Conservation (phyloP, 2,888 invertebrate species). For the Stictocephala bisonia region DNA sequence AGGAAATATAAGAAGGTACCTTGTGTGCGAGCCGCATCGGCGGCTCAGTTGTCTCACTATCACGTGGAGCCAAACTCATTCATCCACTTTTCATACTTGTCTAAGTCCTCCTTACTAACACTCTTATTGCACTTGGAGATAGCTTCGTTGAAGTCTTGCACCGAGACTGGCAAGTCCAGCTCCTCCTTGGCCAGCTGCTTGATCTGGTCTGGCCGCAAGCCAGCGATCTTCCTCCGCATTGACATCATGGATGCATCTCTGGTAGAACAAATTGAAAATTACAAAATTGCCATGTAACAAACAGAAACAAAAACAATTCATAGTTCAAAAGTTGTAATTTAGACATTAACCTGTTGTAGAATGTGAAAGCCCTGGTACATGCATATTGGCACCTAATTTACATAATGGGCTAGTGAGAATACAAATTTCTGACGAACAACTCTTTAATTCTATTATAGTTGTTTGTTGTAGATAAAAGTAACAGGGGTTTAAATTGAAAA, state of each 20-base stretch:
- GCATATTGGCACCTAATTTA: too few species aligned
- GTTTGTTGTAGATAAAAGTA: too few species aligned
- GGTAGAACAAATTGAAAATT: constrained; percentile 45
- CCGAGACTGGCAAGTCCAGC: constrained; percentile 92
- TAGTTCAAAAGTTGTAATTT: too few species aligned
- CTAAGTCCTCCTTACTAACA: constrained; percentile 92
- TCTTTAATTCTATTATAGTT: too few species aligned
- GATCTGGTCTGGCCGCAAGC: constrained; percentile 93
- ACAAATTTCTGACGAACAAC: too few species aligned
- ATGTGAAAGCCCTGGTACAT: too few species aligned
- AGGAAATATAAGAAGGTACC: constrained; percentile 9
- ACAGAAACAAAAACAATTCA: not conserved
- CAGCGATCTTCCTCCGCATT: constrained; percentile 94
- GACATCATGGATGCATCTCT: constrained; percentile 99
- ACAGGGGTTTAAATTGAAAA: too few species aligned
- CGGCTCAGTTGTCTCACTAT: constrained; percentile 64
- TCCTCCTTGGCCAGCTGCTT: constrained; percentile 94
- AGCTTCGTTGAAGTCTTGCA: constrained; percentile 93
- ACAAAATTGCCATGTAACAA: not conserved
- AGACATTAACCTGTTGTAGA: too few species aligned
- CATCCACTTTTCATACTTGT: constrained; percentile 98
- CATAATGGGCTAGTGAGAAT: too few species aligned
- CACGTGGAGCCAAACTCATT: constrained; percentile 94
- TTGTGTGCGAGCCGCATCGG: constrained; percentile 1
- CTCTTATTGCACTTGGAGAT: constrained; percentile 95